These are phyloP conservation scores for Ophiothrix spiculata DNA, from an alignment of 35 echinoderm and acorn worm species.

Conservation along the genomic window DNA sequence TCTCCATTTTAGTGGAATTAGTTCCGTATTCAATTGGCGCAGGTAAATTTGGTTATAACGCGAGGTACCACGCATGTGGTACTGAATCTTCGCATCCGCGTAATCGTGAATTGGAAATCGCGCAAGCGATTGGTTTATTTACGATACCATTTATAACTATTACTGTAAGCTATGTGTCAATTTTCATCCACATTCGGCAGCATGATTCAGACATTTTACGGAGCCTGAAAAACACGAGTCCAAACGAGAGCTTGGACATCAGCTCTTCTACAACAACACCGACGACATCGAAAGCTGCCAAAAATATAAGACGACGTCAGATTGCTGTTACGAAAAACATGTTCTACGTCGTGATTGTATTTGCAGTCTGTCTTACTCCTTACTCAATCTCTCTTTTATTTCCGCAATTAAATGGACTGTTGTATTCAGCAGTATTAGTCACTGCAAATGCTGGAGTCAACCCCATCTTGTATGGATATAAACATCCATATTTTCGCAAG, in stretches of 20 bases:
- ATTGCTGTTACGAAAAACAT: conserved; percentile 73
- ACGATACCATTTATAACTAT: conserved; percentile 71
- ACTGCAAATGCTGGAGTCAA: conserved; percentile 70
- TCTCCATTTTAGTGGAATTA: conserved; percentile 60
- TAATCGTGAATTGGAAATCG: conserved; percentile 58
- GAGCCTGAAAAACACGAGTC: not conserved
- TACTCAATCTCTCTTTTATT: conserved; percentile 60
- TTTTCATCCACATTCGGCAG: conserved; percentile 60
- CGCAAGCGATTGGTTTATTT: conserved; percentile 54
- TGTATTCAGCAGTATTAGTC: conserved; percentile 70
- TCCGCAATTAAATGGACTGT: conserved; percentile 35
- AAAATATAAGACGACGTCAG: conserved; percentile 47
- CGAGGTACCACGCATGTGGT: conserved; percentile 73
- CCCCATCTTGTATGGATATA: conserved; percentile 78
- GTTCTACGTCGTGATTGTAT: conserved; percentile 82
- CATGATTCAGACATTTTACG: conserved; percentile 66
- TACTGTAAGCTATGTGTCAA: conserved; percentile 57
- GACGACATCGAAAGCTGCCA: not conserved
- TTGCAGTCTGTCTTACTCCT: conserved; percentile 74
- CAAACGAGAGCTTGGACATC: not conserved
- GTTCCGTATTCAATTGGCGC: conserved; percentile 61
- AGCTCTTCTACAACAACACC: not conserved
- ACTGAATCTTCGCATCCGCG: conserved; percentile 60
- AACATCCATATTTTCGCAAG: conserved; percentile 78
- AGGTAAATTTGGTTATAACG: conserved; percentile 68